Conservation (phyloP, 2,888 invertebrate species). For the Phasia obesa region DNA sequence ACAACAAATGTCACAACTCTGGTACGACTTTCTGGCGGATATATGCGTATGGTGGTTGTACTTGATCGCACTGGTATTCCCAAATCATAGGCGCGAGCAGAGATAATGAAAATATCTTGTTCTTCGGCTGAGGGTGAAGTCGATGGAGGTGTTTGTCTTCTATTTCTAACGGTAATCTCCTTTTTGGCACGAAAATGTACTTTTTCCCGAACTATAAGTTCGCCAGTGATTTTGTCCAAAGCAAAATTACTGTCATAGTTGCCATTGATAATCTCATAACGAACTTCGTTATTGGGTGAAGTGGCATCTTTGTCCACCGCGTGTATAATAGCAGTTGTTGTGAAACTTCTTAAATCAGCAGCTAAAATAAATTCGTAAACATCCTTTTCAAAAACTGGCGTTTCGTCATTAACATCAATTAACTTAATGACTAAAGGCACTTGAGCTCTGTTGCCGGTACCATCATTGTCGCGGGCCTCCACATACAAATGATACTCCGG, state of each 20-base stretch:
- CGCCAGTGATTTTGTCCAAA: conserved; percentile 90
- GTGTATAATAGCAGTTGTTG: conserved; percentile 89
- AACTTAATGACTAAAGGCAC: conserved; percentile 89
- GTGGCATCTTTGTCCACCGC: conserved; percentile 93
- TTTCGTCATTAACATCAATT: conserved; percentile 92
- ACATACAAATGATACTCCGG: conserved; percentile 90
- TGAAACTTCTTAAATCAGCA: conserved; percentile 88
- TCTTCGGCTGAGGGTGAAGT: conserved; percentile 61
- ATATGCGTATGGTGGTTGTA: conserved; percentile 89
- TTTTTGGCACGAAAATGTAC: conserved; percentile 80
- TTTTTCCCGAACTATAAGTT: conserved; percentile 85
- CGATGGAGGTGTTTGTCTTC: conserved; percentile 70
- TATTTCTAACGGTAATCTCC: conserved; percentile 74
- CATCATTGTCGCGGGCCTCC: conserved; percentile 94
- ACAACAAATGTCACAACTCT: conserved; percentile 92
- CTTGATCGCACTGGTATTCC: conserved; percentile 91
- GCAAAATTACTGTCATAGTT: conserved; percentile 89
- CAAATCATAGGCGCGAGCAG: conserved; percentile 91
- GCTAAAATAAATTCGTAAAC: conserved; percentile 92
- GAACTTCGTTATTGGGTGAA: conserved; percentile 92
- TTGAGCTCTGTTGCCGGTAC: conserved; percentile 89
- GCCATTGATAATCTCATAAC: conserved; percentile 91
- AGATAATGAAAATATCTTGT: conserved; percentile 84
- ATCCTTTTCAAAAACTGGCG: conserved; percentile 91
- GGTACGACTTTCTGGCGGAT: conserved; percentile 89